Base-by-base conservation (phyloP, 2,113 vertebrate species). In the Gobius niger region DNA sequence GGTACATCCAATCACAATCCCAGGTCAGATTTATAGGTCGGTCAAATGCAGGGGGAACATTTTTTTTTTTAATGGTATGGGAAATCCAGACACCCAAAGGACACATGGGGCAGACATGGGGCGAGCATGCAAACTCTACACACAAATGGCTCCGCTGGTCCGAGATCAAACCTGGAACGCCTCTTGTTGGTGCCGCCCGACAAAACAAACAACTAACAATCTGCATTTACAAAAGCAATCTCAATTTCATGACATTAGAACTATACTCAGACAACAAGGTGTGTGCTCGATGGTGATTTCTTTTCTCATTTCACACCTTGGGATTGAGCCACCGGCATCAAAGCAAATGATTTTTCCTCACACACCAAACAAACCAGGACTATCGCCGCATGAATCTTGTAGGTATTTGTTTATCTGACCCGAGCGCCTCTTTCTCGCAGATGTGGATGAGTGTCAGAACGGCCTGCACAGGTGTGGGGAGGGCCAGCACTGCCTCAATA, bases 361-460 rank as follows among this genome's bases (percentile, higher is more conserved):
- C 15, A 42, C 41, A 9, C 11, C n/a, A 19, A 68, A 19, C 6
- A 59, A 1, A 56, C 50, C 2, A 16, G 54, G 50, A 46, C n/a
- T 44, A 24, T 46, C 52, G 18, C 52, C 10, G 8, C 7, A 11
- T 10, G 18, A 9, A 16, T 62, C 42, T 18, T 47, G 54, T 64
- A 10, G 51, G 2, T 19, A 9, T 74, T 51, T 50, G 15, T 54
- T 41, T n/a, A 7, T 18, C 18, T 1, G 47, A 18, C 50, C 15
- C 47, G 24, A 34, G 18, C 2, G 8, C 7, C 44, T 73, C 16
- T 59, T 1, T 61, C 34, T 34, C 56, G 7, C 85, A 98, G 96
- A 98, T 16, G 92, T 95, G 87, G 94, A 98, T 0, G 97, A 99
- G 88, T 99, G 97, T 77, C 90, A 94, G 72, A 83, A 82, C 0